Evolutionary conservation across 2,113 vertebrate genomes (phyloP), one percentile per base, ranked within the genome.

Genomic region (Notiomystis cincta): DNA sequence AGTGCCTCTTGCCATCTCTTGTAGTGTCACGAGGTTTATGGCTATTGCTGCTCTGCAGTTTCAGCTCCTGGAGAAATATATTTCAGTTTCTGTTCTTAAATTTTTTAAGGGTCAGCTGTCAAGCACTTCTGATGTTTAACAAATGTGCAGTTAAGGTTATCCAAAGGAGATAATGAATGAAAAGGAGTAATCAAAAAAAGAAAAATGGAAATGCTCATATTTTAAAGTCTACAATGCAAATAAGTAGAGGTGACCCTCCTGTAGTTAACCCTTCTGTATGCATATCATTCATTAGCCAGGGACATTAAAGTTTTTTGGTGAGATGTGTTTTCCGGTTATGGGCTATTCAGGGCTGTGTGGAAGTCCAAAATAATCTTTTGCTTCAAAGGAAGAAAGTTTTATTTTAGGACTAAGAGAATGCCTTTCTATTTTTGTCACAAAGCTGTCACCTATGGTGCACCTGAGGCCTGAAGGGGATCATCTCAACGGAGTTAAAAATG

Each of bases 381-480:
- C 62, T 87, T 37, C 2, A 2, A 45, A 76, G 62, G 62, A 77
- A 71, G 53, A 93, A 81, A 53, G 38, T 81, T 38, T 85, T 93
- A 25, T 94, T 94, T 56, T 70, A 58, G 60, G 60, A 71, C 38
- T 75, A 22, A 67, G 62, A 85, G 31, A 75, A 73, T 64, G 22
- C 79, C 71, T 77, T 86, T 95, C 82, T 89, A 51, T 92, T 97
- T 97, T 71, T 89, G 60, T 66, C 8, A 1, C 64, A 87, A 81
- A 93, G 35, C 77, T 86, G n/a, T 95, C 67, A 60, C 80, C 56
- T 87, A 17, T 10, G 25, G 64, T 78, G 56, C 51, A 56, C 82
- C 79, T 84, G 72, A 82, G 64, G 31, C 33, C 86, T 64, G 40
- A 93, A 70, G 76, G 38, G 91, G 60, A 64, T 92, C 51, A 75